These are phyloP conservation scores for Aurelia sp. DNA, from an alignment of 30 jellyfish, hydroid and myxozoan genomes.

Conservation along the genomic window DNA sequence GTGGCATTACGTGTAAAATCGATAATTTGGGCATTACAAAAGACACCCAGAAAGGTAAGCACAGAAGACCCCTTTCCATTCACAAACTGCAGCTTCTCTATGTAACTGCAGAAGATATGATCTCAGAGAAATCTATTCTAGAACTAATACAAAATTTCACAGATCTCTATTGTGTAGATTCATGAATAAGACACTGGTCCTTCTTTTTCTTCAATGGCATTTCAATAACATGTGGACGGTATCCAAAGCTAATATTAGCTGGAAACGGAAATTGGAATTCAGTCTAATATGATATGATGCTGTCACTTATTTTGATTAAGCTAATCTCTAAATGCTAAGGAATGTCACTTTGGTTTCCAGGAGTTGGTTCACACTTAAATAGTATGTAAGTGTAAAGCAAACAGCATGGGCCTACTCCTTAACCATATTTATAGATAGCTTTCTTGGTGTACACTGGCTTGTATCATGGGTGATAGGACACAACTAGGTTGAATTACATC, in stretches of 20 bases:
- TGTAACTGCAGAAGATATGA: no score
- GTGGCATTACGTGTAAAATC: no score
- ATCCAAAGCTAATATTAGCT: conserved; percentile 28
- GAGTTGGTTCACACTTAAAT: conserved; percentile 24
- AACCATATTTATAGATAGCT: neutral
- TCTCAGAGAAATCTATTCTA: no score
- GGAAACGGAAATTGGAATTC: conserved; percentile 40
- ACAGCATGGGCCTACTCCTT: conserved; percentile 28
- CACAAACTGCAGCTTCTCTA: no score
- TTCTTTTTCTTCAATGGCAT: conserved; percentile 19
- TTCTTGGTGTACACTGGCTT: no score
- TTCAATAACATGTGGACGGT: conserved; percentile 8
- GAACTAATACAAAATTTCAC: no score
- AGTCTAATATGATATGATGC: neutral
- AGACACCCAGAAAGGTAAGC: no score
- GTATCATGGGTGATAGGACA: no score
- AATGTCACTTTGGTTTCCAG: conserved; percentile 24
- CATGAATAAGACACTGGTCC: neutral
- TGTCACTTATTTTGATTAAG: conserved; percentile 21
- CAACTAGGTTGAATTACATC: no score
- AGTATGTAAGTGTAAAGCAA: conserved; percentile 9
- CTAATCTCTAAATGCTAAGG: conserved; percentile 28
- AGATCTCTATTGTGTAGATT: no score
- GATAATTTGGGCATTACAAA: no score
- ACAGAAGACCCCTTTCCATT: no score